phyloP scores from a whole-genome alignment of 2,113 vertebrate genomes.

The Scytalopus superciliaris region DNA sequence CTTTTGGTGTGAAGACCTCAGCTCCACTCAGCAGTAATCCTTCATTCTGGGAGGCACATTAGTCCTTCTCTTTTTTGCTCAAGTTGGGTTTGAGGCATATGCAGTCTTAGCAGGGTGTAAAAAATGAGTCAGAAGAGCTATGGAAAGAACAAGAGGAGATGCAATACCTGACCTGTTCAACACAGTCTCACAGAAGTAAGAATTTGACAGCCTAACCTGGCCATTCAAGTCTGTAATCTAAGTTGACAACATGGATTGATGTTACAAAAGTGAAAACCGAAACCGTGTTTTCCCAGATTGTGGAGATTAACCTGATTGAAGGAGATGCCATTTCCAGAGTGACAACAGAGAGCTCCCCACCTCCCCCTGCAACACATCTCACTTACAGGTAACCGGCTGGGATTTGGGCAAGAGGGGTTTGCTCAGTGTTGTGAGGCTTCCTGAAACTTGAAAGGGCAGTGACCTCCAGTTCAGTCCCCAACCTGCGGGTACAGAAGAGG shows the following conservation, averaged over 20 bases:
- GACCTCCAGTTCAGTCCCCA: neutral
- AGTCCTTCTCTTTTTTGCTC: neutral
- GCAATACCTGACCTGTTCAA: fast-evolving
- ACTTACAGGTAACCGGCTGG: neutral
- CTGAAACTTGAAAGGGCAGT: neutral
- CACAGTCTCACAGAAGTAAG: neutral
- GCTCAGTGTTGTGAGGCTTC: fast-evolving
- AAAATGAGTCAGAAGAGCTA: neutral
- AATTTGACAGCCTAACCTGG: neutral
- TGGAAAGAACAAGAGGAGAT: neutral
- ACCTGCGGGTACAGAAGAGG: fast-evolving
- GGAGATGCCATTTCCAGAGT: neutral
- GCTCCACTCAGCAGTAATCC: neutral
- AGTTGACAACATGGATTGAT: neutral
- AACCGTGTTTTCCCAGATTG: constrained; percentile 15
- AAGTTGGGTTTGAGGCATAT: neutral
- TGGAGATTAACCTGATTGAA: fast-evolving
- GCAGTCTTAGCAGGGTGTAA: neutral
- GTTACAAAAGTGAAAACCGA: constrained; percentile 22
- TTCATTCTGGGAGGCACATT: neutral
- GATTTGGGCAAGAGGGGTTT: neutral
- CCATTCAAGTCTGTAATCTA: neutral
- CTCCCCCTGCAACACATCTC: neutral
- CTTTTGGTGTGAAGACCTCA: neutral
- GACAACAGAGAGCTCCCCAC: neutral